Evolutionary conservation across 1,140 invertebrate species (phyloP).

Genomic region (Eubasilissa regina): DNA sequence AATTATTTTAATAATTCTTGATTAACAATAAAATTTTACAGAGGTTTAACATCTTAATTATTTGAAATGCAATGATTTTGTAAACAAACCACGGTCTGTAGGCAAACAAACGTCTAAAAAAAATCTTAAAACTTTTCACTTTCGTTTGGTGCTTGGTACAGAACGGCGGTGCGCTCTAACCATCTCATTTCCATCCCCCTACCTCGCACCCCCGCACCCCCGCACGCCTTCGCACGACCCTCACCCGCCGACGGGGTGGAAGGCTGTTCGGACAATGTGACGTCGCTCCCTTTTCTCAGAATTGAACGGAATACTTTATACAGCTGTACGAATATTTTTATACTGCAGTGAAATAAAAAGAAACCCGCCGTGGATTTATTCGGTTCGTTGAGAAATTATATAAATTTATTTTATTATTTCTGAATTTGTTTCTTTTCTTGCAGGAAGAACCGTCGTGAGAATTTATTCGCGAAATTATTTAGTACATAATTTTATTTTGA

Average conservation of each 20-base stretch:
- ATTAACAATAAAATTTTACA: background rate
- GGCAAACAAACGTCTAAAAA: background rate
- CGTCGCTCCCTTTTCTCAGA: conserved; percentile 20
- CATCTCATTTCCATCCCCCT: conserved; percentile 40
- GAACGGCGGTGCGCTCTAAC: background rate
- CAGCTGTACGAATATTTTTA: conserved; percentile 8
- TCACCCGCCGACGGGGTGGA: background rate
- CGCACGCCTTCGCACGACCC: background rate
- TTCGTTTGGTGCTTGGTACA: background rate
- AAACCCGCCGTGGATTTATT: too few relatives aligned
- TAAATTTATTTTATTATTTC: too few relatives aligned
- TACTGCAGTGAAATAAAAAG: conserved; percentile 2
- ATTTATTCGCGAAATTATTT: too few relatives aligned
- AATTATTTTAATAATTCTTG: too few relatives aligned
- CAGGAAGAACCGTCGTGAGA: too few relatives aligned
- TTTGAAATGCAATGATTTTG: too few relatives aligned
- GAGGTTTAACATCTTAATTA: too few relatives aligned
- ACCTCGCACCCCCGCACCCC: background rate
- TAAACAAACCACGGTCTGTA: too few relatives aligned
- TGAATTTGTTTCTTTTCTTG: too few relatives aligned
- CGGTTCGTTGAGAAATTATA: too few relatives aligned
- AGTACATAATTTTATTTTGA: too few relatives aligned
- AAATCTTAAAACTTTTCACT: conserved; percentile 27
- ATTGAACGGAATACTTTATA: conserved; percentile 23
- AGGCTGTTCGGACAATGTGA: conserved; percentile 40